Evolutionary conservation across 1,140 invertebrate species (phyloP), one percentile per base, ranked within the genome.

Genomic region (Medauroidea extradentata): DNA sequence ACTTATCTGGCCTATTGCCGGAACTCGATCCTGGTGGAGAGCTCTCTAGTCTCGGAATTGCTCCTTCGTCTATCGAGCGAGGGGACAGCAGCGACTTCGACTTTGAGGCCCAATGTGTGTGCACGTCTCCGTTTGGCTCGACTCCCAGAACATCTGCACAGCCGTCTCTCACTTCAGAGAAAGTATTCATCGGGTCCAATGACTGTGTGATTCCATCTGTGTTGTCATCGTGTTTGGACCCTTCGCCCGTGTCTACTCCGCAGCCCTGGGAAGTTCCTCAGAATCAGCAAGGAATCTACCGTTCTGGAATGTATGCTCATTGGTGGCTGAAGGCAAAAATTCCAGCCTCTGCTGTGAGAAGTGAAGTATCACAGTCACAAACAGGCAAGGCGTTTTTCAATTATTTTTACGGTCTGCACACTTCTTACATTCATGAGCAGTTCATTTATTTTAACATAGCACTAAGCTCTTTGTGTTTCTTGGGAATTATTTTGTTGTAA

Each of bases 241-340:
- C 67, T 66, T 59, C 77, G 70, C 62, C 78, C 71, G 56, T 73
- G 75, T 50, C 68, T 64, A 54, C 76, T 73, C 69, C 1, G 67
- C 63, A 52, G 72, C 75, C 42, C 63, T 76, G 53, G 63, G 62
- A 43, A 44, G 57, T 63, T 55, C 59, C 27, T 61, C 71, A 81
- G 61, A 70, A 65, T 16, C 42, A 39, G 16, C 62, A 54, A 4
- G 42, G 55, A 44, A 63, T 85, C 65, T 92, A 86, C 74, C 85
- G 86, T 29, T 91, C 90, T 23, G 89, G 88, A 65, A 78, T 93
- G 71, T 93, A 93, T 72, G 90, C 90, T 60, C 90, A 93, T 76
- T 93, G 91, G 91, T 93, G 90, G 89, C 85, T 92, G 74, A 93
- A 93, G 82, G 88, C 87, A 71, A 85, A 87, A 68, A 81, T 92